Percentiles rank a stretch among this genome's conserved stretches.
Evolutionary conservation across 2,888 invertebrate genomes (phyloP).

Genomic region (Orthonevra nobilis): DNA sequence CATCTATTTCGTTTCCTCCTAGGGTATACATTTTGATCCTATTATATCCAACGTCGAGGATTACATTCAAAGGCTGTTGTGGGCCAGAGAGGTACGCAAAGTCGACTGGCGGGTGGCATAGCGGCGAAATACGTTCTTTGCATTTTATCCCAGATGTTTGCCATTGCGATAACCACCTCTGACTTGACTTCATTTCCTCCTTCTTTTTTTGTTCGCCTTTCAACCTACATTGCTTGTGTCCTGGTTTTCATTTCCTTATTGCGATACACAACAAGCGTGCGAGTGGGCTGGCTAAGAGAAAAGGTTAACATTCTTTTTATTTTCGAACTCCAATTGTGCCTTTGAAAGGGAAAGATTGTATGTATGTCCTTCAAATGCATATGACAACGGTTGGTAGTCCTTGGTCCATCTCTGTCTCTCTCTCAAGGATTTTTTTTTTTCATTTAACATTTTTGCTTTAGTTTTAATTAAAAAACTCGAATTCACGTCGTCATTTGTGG

Average conservation of each 20-base stretch:
- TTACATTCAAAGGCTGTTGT: conserved; percentile 58
- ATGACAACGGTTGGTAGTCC: conserved; percentile 34
- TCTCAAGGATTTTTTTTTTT: conserved; percentile 10
- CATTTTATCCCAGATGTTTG: conserved; percentile 56
- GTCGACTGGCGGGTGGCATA: conserved; percentile 4
- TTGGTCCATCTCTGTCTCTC: conserved; percentile 5
- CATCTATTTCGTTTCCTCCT: background rate
- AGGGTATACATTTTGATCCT: conserved; percentile 62
- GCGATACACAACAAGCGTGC: background rate
- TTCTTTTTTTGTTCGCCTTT: background rate
- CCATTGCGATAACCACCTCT: conserved; percentile 41
- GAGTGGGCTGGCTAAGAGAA: background rate
- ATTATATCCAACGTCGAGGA: conserved; percentile 63
- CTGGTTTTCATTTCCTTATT: conserved; percentile 34
- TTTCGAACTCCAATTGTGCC: background rate
- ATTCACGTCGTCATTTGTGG: conserved; percentile 45
- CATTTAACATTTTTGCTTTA: conserved; percentile 37
- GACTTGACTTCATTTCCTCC: conserved; percentile 6
- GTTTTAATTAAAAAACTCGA: conserved; percentile 64
- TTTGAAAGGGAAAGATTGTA: conserved; percentile 33
- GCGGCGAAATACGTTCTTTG: conserved; percentile 26
- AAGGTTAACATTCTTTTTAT: conserved; percentile 45
- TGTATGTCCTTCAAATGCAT: conserved; percentile 58
- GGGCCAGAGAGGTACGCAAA: too few species aligned
- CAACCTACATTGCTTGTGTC: conserved; percentile 33